phyloP scores from a whole-genome alignment of 2,888 invertebrate genomes.

The Xestia sexstrigata region DNA sequence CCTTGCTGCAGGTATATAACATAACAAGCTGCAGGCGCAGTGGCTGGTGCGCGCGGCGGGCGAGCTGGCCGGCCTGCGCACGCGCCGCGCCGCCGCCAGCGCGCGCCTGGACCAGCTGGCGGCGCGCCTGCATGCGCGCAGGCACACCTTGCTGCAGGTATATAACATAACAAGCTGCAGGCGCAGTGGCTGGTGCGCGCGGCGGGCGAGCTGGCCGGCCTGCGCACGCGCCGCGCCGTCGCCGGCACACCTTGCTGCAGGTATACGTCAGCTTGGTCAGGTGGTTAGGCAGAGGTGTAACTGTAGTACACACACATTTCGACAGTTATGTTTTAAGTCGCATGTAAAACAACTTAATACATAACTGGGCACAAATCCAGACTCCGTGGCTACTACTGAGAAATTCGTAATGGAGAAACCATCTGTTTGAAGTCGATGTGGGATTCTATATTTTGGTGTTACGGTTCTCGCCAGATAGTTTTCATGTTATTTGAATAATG shows the following conservation, averaged over 20 bases:
- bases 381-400: too few relatives aligned
- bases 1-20: conserved; percentile 93
- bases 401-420: too few relatives aligned
- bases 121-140: conserved; percentile 94
- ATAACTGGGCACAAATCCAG: too few relatives aligned
- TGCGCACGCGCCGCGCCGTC: conserved; percentile 95
- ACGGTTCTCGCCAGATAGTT: not conserved
- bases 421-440: too few relatives aligned
- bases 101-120: conserved; percentile 96
- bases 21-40: conserved; percentile 93
- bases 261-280: too few relatives aligned
- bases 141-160: conserved; percentile 96
- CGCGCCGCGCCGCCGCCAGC: conserved; percentile 95
- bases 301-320: not conserved
- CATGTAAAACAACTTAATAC: not conserved
- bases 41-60: conserved; percentile 95
- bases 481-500: not conserved
- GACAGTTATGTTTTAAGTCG: not conserved
- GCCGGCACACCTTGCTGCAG: conserved; percentile 94
- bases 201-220: conserved; percentile 93
- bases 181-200: conserved; percentile 95
- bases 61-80: conserved; percentile 94
- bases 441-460: not conserved
- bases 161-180: conserved; percentile 90
- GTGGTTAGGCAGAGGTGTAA: too few relatives aligned